Evolutionary conservation across 2,113 vertebrate genomes (phyloP).

Genomic region (Natator depressus): DNA sequence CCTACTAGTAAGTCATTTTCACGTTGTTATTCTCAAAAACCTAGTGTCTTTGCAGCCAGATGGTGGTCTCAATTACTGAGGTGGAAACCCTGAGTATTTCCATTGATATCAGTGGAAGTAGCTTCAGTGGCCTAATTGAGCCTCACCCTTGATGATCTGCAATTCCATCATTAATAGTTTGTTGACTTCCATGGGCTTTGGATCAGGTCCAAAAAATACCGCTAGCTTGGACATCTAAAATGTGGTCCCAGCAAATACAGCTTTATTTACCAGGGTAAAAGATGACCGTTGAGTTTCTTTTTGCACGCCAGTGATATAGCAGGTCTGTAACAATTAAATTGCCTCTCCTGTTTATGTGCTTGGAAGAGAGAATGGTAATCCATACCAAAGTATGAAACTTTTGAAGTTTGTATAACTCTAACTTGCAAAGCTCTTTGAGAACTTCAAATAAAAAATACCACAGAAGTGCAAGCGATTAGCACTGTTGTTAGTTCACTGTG

Average conservation of each 20-base stretch:
- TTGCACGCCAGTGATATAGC: neutral
- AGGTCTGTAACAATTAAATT: neutral
- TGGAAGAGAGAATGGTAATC: neutral
- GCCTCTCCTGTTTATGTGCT: neutral
- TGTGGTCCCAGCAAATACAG: rapidly evolving
- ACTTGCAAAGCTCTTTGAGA: neutral
- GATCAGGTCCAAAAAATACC: neutral
- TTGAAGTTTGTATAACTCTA: neutral
- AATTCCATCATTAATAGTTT: neutral
- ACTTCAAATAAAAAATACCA: neutral
- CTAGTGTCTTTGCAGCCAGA: neutral
- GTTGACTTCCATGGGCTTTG: neutral
- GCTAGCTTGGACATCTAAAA: neutral
- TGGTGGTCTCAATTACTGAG: neutral
- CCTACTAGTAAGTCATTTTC: slow-evolving; percentile 76
- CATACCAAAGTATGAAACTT: neutral
- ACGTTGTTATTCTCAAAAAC: neutral
- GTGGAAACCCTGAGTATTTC: neutral
- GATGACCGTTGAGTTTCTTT: neutral
- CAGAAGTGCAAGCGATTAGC: neutral
- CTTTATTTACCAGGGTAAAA: neutral
- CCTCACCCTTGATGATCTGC: neutral
- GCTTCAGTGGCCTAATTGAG: neutral
- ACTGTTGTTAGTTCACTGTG: neutral
- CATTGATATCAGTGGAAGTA: neutral